Evolutionary conservation across 2,797 vertebrate species (phyloP).

Genomic region (Forpus xanthops): DNA sequence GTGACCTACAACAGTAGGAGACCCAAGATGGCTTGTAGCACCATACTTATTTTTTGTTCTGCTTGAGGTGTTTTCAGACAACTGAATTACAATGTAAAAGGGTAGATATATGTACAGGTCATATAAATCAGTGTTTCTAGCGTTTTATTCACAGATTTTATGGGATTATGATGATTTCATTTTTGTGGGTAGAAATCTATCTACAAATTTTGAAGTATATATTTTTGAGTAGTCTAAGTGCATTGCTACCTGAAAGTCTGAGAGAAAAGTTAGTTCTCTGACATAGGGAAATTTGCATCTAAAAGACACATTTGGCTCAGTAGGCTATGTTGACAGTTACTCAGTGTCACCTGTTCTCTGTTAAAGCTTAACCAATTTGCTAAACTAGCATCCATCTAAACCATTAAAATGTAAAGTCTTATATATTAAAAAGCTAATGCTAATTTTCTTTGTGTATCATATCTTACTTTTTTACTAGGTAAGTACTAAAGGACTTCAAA

Average conservation of each 20-base stretch:
- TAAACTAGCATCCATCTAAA: constrained; percentile 34
- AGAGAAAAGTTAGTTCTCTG: neutral
- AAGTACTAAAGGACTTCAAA: neutral
- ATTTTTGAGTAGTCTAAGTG: neutral
- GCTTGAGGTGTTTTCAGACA: neutral
- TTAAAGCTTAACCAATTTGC: constrained; percentile 64
- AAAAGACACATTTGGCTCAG: constrained; percentile 44
- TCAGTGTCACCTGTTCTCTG: constrained; percentile 39
- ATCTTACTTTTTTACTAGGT: neutral
- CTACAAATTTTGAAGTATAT: neutral
- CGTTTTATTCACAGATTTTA: neutral
- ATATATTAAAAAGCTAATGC: constrained; percentile 19
- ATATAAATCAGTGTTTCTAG: neutral
- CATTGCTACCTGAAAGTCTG: neutral
- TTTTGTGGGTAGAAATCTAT: neutral
- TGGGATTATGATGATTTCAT: neutral
- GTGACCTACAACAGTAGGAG: neutral
- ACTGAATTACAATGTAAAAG: neutral
- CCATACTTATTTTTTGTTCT: neutral
- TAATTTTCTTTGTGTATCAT: neutral
- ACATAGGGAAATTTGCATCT: constrained; percentile 19
- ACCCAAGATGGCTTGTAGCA: neutral
- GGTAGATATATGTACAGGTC: neutral
- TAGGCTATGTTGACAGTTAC: constrained; percentile 55
- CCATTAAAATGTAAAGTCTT: constrained; percentile 34